phyloP scores from a whole-genome alignment of 1,140 invertebrate species.

The Pseudomyrmex dendroicus region DNA sequence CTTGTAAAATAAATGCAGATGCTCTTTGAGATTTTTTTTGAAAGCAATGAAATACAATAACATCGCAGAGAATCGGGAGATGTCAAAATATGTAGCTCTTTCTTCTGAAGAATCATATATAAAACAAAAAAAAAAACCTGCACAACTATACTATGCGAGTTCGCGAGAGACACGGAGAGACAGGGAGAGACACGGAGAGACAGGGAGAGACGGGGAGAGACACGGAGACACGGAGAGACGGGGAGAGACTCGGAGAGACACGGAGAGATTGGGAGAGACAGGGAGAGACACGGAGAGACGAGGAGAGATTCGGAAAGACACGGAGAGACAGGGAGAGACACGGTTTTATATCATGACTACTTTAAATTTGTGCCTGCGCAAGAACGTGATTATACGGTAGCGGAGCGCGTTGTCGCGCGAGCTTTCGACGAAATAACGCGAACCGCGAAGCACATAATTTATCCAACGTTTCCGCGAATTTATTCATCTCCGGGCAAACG shows the following conservation, averaged over 20 bases:
- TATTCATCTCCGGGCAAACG: slow-evolving; percentile 13
- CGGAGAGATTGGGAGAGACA: too few species aligned
- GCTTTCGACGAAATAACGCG: slow-evolving; percentile 14
- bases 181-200: too few species aligned
- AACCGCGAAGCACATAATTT: slow-evolving; percentile 22
- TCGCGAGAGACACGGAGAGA: too few species aligned
- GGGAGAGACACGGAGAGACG: too few species aligned
- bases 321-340: background rate
- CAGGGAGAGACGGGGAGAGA: too few species aligned
- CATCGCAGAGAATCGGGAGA: too few species aligned
- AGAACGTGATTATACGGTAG: slow-evolving; percentile 39
- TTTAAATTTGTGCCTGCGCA: background rate
- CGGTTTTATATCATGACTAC: slow-evolving; percentile 21
- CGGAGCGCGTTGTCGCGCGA: slow-evolving; percentile 18
- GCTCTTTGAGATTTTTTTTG: too few species aligned
- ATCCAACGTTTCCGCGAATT: slow-evolving; percentile 25
- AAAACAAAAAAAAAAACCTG: background rate
- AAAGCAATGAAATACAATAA: background rate
- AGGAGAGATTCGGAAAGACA: too few species aligned
- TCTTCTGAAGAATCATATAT: too few species aligned
- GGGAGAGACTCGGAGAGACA: too few species aligned
- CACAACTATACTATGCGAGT: background rate
- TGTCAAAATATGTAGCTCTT: too few species aligned
- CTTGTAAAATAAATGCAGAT: background rate
- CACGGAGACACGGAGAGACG: too few species aligned